phyloP scores from a whole-genome alignment of 2,113 vertebrate species.

The Cyphomyrus plagiostoma region DNA sequence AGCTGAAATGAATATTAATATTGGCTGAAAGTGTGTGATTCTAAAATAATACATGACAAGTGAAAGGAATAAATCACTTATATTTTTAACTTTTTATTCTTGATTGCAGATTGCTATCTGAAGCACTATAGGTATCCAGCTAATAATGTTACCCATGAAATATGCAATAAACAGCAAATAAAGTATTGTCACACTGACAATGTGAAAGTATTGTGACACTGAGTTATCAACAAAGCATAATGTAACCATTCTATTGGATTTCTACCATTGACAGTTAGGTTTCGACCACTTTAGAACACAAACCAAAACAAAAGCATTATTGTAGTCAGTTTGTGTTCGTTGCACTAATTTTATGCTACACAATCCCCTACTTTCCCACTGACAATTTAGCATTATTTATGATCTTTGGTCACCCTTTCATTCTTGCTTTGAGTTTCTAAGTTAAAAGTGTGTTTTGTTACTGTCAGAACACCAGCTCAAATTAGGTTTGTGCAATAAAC shows the following conservation, averaged over 20 bases:
- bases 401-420: neutral
- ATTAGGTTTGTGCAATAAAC: neutral
- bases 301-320: neutral
- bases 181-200: neutral
- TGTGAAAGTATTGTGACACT: too few species aligned
- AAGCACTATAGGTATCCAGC: neutral
- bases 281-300: neutral
- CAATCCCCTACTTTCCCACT: neutral
- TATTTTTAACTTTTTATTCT: neutral
- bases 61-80: neutral
- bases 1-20: neutral
- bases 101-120: neutral
- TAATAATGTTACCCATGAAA: neutral
- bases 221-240: neutral
- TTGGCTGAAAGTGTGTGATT: neutral
- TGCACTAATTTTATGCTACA: neutral
- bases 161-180: neutral
- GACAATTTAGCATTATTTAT: neutral
- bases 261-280: neutral
- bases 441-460: neutral
- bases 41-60: neutral
- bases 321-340: neutral
- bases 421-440: neutral
- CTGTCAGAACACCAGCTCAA: neutral
- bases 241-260: neutral